These are phyloP conservation scores for Prunella fulvescens DNA, from an alignment of 2,113 vertebrate genomes.

Conservation along the genomic window DNA sequence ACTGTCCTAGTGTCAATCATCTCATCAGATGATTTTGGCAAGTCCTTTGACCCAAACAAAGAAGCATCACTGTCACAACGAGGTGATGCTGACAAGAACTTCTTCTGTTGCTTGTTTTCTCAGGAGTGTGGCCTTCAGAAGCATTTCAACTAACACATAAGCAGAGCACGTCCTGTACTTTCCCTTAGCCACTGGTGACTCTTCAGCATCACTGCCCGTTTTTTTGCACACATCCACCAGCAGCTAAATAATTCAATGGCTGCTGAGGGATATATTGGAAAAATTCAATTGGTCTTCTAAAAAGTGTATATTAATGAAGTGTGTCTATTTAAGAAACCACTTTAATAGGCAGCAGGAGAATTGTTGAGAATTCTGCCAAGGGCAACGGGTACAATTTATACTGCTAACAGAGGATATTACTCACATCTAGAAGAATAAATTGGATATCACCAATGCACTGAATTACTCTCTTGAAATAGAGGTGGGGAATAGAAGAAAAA, in stretches of 20 bases:
- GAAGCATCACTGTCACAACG: neutral
- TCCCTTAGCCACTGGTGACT: neutral
- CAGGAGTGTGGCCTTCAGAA: neutral
- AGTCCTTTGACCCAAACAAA: neutral
- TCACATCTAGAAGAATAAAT: conserved; percentile 31
- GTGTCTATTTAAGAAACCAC: conserved; percentile 35
- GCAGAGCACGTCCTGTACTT: neutral
- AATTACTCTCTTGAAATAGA: neutral
- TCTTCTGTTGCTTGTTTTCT: neutral
- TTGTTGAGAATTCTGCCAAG: conserved; percentile 41
- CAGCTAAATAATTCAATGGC: conserved; percentile 43
- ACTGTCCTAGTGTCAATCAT: neutral
- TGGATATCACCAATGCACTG: neutral
- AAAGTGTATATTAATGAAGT: conserved; percentile 52
- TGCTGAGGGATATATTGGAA: conserved; percentile 16
- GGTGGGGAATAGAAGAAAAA: neutral
- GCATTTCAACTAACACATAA: neutral
- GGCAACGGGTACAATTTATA: conserved; percentile 24
- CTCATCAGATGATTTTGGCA: neutral
- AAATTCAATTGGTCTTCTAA: conserved; percentile 41
- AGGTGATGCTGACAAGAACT: neutral
- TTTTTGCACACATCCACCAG: neutral
- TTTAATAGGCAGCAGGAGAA: conserved; percentile 37
- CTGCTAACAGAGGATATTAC: conserved; percentile 1
- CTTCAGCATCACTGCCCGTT: neutral